Evolutionary conservation across 2,113 vertebrate genomes (phyloP).

Genomic region (Sylvilagus bachmani): DNA sequence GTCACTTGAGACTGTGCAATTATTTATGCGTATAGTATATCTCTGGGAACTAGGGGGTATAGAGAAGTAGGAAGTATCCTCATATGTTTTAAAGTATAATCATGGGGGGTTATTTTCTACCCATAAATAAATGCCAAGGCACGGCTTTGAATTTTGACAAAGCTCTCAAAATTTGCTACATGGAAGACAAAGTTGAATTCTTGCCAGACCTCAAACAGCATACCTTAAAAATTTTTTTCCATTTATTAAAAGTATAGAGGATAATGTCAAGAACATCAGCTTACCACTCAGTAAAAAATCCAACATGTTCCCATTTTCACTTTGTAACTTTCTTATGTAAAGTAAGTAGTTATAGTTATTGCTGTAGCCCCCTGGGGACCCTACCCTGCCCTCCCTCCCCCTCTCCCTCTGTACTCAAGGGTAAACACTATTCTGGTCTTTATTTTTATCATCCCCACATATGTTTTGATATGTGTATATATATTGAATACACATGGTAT

Average conservation of each 20-base stretch:
- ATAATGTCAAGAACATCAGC: slow-evolving; percentile 11
- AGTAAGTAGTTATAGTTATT: slow-evolving; percentile 7
- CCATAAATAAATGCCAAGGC: slow-evolving; percentile 53
- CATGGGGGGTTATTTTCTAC: background rate
- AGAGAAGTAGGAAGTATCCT: slow-evolving; percentile 45
- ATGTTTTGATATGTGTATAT: slow-evolving; percentile 55
- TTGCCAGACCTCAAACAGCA: slow-evolving; percentile 50
- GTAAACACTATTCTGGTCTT: slow-evolving; percentile 11
- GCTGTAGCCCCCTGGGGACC: background rate
- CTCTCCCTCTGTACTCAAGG: background rate
- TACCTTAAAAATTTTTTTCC: background rate
- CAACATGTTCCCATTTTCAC: slow-evolving; percentile 16
- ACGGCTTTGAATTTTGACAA: slow-evolving; percentile 68
- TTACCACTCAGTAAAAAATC: slow-evolving; percentile 29
- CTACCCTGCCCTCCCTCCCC: background rate
- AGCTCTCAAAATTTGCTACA: slow-evolving; percentile 27
- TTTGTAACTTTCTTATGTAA: background rate
- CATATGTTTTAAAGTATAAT: slow-evolving; percentile 53
- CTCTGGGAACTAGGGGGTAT: slow-evolving; percentile 52
- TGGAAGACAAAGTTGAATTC: slow-evolving; percentile 43
- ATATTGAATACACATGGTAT: slow-evolving; percentile 18
- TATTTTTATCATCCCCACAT: slow-evolving; percentile 51
- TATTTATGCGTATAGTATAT: slow-evolving; percentile 65
- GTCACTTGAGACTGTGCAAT: slow-evolving; percentile 51
- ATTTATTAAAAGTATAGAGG: slow-evolving; percentile 53